phyloP scores from a whole-genome alignment of 1,140 invertebrate species.

The Helicoverpa zea region DNA sequence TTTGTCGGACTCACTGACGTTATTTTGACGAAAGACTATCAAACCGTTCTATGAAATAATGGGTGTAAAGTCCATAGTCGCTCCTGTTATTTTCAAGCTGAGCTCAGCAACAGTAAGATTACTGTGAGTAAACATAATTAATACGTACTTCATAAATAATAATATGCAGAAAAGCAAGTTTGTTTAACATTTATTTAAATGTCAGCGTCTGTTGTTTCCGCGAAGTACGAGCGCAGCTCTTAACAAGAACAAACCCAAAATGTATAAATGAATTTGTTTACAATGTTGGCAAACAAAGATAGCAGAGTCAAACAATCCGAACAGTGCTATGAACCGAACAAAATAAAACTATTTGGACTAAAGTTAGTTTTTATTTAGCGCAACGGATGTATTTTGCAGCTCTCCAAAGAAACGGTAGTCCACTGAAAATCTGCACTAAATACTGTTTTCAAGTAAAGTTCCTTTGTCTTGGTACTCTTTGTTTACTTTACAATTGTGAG shows the following conservation, averaged over 20 bases:
- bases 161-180: background rate
- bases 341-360: conserved; percentile 63
- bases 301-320: conserved; percentile 34
- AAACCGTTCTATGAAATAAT: too few relatives aligned
- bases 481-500: conserved; percentile 76
- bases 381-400: conserved; percentile 63
- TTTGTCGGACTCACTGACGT: too few relatives aligned
- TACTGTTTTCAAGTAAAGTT: conserved; percentile 75
- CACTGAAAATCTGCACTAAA: conserved; percentile 71
- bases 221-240: conserved; percentile 2
- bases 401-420: conserved; percentile 59
- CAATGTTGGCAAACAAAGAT: conserved; percentile 51
- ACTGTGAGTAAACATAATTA: background rate
- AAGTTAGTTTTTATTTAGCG: conserved; percentile 65
- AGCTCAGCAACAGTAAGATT: background rate
- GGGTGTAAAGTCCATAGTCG: too few relatives aligned
- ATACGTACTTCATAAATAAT: conserved; percentile 9
- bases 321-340: conserved; percentile 51
- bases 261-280: conserved; percentile 47
- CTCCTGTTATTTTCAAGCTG: too few relatives aligned
- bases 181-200: conserved; percentile 39
- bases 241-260: conserved; percentile 32
- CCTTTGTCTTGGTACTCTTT: conserved; percentile 76
- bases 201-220: background rate
- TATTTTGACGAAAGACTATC: too few relatives aligned